Evolutionary conservation across 2,888 invertebrate genomes (phyloP), one percentile per base, ranked within the genome.

Genomic region (Tortricodes alternella): DNA sequence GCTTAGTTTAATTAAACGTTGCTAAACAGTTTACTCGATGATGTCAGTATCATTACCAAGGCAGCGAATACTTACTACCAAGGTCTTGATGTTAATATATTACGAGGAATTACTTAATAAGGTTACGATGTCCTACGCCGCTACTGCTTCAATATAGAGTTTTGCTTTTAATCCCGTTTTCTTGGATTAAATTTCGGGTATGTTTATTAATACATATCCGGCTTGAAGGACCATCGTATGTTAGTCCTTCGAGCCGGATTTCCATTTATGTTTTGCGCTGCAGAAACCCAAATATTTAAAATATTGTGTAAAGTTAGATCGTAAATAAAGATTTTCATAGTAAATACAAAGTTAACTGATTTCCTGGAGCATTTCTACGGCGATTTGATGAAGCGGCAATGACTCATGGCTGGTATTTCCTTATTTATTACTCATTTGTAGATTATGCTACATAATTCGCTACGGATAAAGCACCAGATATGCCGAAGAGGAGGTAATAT

Each of bases 31-130:
- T 53, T 15, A 38, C 63, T 52, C 57, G 62, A 56, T 68, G 66
- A 70, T 63, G 65, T 63, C 67, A 70, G 65, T 37, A 21, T 6
- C 21, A 21, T 21, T 21, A 4, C 3, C 3, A n/a, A n/a, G n/a
- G n/a, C n/a, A n/a, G n/a, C n/a, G n/a, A n/a, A n/a, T n/a, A n/a
- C n/a, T n/a, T 6, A 21, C 13, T 53, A 44, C 43, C 50, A 50
- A 56, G 56, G 56, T 44, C 37, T 32, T 11, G 56, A 29, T 49
- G 35, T 53, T 49, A 43, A 38, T 32, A 50, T 49, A 56, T 43
- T 37, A 44, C 37, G 38, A 49, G 19, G 24, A 23, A 43, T 46
- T 23, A 53, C 37, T 56, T 29, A 19, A 39, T 18, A 11, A 18
- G 32, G 21, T 24, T 8, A 16, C 5, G 11, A 2, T 11, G 13